phyloP scores from a whole-genome alignment of 2,113 vertebrate species.

The Perca fluviatilis region DNA sequence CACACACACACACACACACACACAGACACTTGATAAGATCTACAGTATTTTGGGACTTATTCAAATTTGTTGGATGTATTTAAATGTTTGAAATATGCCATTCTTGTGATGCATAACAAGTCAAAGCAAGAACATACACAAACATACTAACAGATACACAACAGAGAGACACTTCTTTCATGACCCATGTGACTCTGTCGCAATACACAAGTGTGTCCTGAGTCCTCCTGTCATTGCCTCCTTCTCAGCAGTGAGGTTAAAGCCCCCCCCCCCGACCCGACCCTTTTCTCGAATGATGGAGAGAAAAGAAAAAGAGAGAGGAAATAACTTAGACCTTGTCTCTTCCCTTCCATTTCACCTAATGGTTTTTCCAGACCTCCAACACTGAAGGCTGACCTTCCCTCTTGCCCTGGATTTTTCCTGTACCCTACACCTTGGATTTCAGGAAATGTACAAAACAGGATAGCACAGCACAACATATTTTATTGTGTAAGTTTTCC shows the following conservation, averaged over 20 bases:
- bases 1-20: slow-evolving; percentile 2
- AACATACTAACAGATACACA: background rate
- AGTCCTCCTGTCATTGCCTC: slow-evolving; percentile 74
- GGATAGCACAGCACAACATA: slow-evolving; percentile 72
- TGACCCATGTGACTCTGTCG: slow-evolving; percentile 31
- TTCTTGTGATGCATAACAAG: background rate
- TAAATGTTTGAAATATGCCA: background rate
- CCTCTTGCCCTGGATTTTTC: slow-evolving; percentile 67
- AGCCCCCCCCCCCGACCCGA: background rate
- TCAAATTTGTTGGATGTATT: background rate
- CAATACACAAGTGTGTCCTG: slow-evolving; percentile 55
- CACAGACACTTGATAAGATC: background rate
- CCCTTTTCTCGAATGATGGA: slow-evolving; percentile 57
- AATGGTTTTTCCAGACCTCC: slow-evolving; percentile 80
- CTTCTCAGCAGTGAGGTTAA: slow-evolving; percentile 69
- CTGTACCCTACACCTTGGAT: slow-evolving; percentile 74
- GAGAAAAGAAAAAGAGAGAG: slow-evolving; percentile 64
- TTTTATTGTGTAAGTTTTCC: slow-evolving; percentile 68
- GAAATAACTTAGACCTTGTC: slow-evolving; percentile 73
- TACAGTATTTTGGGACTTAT: background rate
- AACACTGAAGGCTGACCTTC: slow-evolving; percentile 61
- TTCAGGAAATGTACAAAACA: slow-evolving; percentile 83
- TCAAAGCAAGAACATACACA: slow-evolving; percentile 9
- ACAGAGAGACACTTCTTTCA: background rate
- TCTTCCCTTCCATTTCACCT: slow-evolving; percentile 72